phyloP scores from a whole-genome alignment of 2,797 vertebrate species.

The Coilia nasus region DNA sequence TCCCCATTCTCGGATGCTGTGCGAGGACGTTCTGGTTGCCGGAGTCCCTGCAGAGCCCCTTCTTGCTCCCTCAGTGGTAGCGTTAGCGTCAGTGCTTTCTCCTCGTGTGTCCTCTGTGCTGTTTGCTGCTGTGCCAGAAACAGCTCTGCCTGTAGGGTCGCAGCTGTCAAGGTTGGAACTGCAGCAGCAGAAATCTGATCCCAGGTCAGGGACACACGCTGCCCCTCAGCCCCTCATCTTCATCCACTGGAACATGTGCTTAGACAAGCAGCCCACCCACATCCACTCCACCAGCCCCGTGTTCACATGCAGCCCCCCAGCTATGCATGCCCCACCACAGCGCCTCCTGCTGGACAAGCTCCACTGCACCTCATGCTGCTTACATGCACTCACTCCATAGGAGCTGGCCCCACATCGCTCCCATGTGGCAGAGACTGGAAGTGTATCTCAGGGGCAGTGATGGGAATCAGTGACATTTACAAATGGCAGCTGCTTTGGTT shows the following conservation, averaged over 20 bases:
- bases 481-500: not conserved
- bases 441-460: not conserved
- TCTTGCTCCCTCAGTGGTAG: too few relatives aligned
- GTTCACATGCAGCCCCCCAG: not conserved
- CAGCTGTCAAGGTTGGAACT: not conserved
- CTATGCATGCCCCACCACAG: not conserved
- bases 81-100: not conserved
- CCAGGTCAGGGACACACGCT: not conserved
- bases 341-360: not conserved
- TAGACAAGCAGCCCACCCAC: not conserved
- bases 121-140: not conserved
- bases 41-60: too few relatives aligned
- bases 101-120: not conserved
- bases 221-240: not conserved
- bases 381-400: not conserved
- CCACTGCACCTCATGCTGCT: too few relatives aligned
- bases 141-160: not conserved
- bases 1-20: too few relatives aligned
- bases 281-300: not conserved
- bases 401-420: not conserved
- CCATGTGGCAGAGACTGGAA: not conserved
- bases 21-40: too few relatives aligned
- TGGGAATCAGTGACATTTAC: not conserved
- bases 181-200: conserved; percentile 9
- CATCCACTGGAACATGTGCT: conserved; percentile 15